Conservation (phyloP, 2,797 vertebrate species). For the Atherinosoma microstoma region DNA sequence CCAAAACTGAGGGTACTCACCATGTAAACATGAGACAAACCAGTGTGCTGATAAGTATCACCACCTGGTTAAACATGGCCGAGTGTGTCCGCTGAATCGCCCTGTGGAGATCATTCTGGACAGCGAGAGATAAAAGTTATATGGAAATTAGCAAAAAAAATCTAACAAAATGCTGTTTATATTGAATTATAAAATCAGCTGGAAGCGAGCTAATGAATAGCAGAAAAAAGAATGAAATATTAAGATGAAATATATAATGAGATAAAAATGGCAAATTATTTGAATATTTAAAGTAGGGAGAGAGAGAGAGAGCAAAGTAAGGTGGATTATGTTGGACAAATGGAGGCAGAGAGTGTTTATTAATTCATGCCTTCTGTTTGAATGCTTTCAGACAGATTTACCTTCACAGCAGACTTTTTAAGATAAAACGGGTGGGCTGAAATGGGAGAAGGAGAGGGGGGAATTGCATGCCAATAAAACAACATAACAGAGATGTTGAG, state of each 20-base stretch:
- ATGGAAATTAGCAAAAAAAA: constrained; percentile 5
- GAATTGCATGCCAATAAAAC: constrained; percentile 41
- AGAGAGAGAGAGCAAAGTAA: constrained; percentile 5
- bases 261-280: constrained; percentile 10
- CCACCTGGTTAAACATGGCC: constrained; percentile 91
- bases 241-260: constrained; percentile 2
- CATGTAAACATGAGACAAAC: constrained; percentile 91
- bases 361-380: background rate
- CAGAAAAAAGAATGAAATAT: constrained; percentile 2
- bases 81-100: constrained; percentile 89
- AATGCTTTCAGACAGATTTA: constrained; percentile 38
- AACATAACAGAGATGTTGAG: constrained; percentile 26
- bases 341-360: constrained; percentile 9
- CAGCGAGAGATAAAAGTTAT: constrained; percentile 7
- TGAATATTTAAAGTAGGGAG: constrained; percentile 9
- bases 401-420: constrained; percentile 24
- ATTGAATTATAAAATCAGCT: background rate
- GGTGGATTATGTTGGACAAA: constrained; percentile 9
- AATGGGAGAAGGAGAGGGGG: constrained; percentile 29
- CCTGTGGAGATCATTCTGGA: constrained; percentile 88
- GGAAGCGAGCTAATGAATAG: background rate
- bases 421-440: constrained; percentile 41
- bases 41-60: constrained; percentile 89
- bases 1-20: constrained; percentile 73
- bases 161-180: background rate